Conservation (phyloP, 2,888 invertebrate genomes). For the Lasioglossum vierecki region DNA sequence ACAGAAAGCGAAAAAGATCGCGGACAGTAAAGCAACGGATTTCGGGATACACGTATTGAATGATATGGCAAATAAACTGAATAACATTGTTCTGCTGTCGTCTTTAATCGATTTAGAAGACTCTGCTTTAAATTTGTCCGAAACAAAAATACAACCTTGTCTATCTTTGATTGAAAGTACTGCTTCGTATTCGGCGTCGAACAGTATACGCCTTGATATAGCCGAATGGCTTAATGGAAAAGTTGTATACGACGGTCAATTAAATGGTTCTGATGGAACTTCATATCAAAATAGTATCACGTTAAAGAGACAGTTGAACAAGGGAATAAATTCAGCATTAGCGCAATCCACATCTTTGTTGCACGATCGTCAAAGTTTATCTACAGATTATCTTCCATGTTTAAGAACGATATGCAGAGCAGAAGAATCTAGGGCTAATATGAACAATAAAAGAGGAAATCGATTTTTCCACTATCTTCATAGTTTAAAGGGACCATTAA, state of each 20-base stretch:
- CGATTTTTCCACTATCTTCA: constrained; percentile 92
- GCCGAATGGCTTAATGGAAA: constrained; percentile 60
- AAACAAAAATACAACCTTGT: constrained; percentile 79
- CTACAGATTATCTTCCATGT: constrained; percentile 89
- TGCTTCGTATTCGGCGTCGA: constrained; percentile 72
- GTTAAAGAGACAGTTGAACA: constrained; percentile 71
- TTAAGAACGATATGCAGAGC: constrained; percentile 89
- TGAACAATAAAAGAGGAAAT: constrained; percentile 88
- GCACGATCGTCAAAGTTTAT: constrained; percentile 86
- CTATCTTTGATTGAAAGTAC: constrained; percentile 81
- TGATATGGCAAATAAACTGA: constrained; percentile 72
- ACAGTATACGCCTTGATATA: constrained; percentile 78
- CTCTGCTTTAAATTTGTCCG: constrained; percentile 75
- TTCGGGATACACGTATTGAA: constrained; percentile 48
- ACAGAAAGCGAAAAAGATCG: constrained; percentile 58
- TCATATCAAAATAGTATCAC: constrained; percentile 45
- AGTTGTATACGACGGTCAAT: constrained; percentile 31
- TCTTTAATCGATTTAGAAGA: constrained; percentile 76
- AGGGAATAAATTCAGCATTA: constrained; percentile 81
- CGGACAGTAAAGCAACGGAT: background rate
- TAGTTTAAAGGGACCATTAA: constrained; percentile 83
- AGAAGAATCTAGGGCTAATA: constrained; percentile 87
- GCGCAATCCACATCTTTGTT: constrained; percentile 85
- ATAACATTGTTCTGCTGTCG: constrained; percentile 76
- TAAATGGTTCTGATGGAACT: constrained; percentile 48